Conservation (phyloP, 2,888 invertebrate species). For the Tanytarsus gracilentus region DNA sequence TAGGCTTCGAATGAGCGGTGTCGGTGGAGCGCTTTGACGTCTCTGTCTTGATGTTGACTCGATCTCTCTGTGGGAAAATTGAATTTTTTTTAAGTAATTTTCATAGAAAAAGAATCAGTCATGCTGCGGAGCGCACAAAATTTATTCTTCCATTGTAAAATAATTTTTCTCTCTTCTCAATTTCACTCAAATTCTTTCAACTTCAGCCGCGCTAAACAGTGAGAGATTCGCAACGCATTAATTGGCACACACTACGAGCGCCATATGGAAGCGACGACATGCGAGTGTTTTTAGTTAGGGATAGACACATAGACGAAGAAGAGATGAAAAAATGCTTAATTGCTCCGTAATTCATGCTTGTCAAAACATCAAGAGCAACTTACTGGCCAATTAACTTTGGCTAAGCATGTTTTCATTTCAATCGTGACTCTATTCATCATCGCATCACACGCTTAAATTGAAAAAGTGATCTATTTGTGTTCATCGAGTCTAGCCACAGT, state of each 20-base stretch:
- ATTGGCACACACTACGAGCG: neutral
- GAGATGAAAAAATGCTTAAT: neutral
- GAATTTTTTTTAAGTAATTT: neutral
- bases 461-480: too few relatives aligned
- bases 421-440: constrained; percentile 8
- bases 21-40: constrained; percentile 34
- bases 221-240: constrained; percentile 3
- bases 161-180: neutral
- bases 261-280: too few relatives aligned
- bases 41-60: constrained; percentile 32
- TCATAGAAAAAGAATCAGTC: constrained; percentile 1
- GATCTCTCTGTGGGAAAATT: constrained; percentile 32
- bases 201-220: too few relatives aligned
- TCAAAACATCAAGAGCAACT: constrained; percentile 9
- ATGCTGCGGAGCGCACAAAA: neutral
- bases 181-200: too few relatives aligned
- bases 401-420: constrained; percentile 1
- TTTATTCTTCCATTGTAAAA: too few relatives aligned
- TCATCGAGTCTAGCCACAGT: too few relatives aligned
- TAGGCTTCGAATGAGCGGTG: constrained; percentile 26
- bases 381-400: neutral
- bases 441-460: neutral
- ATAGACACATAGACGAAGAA: neutral
- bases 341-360: constrained; percentile 1
- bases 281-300: too few relatives aligned